Base-by-base conservation (phyloP, 2,797 vertebrate genomes). In the Cacajao melanocephalus region DNA sequence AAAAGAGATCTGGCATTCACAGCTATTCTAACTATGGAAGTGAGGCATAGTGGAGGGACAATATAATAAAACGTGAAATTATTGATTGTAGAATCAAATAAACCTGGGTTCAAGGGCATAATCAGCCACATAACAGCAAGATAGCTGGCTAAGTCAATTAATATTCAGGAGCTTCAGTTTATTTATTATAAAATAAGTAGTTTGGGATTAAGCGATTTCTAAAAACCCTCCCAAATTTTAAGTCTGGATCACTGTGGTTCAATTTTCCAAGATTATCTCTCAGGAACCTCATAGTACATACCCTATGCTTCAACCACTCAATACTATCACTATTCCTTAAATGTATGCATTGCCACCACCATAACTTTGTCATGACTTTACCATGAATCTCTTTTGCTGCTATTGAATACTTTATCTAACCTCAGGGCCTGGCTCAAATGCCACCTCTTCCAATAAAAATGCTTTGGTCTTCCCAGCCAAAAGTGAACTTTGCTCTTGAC, bases 231-330 rank as follows among this genome's bases (percentile, higher is more conserved):
- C 13, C 10, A 50, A 76, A 85, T 91, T 80, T 85, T 52, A 85
- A 93, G 44, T 72, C 44, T 72, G 9, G 80, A 72, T 88, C 36
- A 75, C 9, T 80, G 2, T 95, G 4, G 13, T 86, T 89, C 24
- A 83, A 30, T 57, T 90, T 95, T 67, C 41, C 48, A 97, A 97
- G 28, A 7, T 78, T 67, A 48, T 89, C 33, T 88, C n/a, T 82
- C 41, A 86, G 33, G 14, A 91, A 88, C 12, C 15, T 88, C 22
- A 20, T 44, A 72, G 17, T 46, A 50, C 4, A 30, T 3, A 73
- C 12, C 12, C 14, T 39, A 22, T 30, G 24, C n/a, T 67, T 86
- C 57, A 89, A 30, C 5, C 46, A 83, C 57, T 95, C 24, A 92
- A 78, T 75, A 88, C 9, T 36, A 15, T 36, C 67, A 46, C 41